A percentile compares a stretch with the other conserved stretches of the same genome.
Evolutionary conservation across 2,113 vertebrate species (phyloP).

Genomic region (Ceyx cyanopectus): DNA sequence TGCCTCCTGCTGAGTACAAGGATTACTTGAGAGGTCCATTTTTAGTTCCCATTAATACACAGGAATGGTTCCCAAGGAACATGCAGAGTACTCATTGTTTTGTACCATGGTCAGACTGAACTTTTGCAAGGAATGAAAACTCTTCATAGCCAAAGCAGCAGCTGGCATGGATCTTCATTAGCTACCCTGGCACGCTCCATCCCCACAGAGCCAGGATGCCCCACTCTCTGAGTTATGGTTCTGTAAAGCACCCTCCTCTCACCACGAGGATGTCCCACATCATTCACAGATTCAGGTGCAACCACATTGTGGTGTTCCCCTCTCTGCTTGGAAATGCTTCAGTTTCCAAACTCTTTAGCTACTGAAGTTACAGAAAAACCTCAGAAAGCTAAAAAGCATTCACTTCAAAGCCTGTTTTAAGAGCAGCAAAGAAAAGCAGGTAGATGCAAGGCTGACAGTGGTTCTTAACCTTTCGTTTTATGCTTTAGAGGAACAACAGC

Average conservation of each 20-base stretch:
- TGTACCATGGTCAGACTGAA: conserved; percentile 16
- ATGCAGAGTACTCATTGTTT: conserved; percentile 56
- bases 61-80: conserved; percentile 39
- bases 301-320: neutral
- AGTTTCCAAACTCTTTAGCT: conserved; percentile 11
- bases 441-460: neutral
- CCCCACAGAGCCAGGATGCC: neutral
- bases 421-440: conserved; percentile 5
- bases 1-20: conserved; percentile 12
- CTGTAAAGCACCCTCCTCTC: neutral
- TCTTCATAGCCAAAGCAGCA: conserved; percentile 46
- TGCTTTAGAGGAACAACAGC: neutral
- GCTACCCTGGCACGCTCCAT: neutral
- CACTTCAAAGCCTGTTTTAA: conserved; percentile 11
- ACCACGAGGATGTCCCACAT: conserved; percentile 9
- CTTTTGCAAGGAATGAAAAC: conserved; percentile 61
- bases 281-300: neutral
- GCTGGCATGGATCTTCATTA: conserved; percentile 40
- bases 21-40: conserved; percentile 33
- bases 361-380: neutral
- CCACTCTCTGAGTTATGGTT: neutral
- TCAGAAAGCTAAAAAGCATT: neutral
- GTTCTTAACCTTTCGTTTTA: conserved; percentile 9
- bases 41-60: conserved; percentile 34
- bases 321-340: neutral